A percentile compares a stretch with the other conserved stretches of the same genome.
Evolutionary conservation across 2,888 invertebrate species (phyloP).

Genomic region (Synanthedon andrenaeformis): DNA sequence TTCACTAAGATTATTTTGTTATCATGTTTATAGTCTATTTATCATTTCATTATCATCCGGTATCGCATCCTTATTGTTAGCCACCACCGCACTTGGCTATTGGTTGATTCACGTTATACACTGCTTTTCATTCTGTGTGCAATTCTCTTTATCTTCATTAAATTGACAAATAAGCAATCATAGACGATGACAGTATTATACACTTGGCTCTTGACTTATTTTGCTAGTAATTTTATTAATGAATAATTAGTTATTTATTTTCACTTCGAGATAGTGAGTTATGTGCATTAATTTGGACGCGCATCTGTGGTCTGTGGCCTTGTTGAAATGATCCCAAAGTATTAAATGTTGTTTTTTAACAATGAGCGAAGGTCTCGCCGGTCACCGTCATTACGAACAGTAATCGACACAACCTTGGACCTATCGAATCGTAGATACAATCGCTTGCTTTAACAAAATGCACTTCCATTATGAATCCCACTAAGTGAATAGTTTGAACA

Average conservation of each 20-base stretch:
- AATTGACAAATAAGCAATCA: background rate
- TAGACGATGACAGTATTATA: background rate
- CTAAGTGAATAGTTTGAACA: constrained; percentile 4
- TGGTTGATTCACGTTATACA: background rate
- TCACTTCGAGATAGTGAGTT: background rate
- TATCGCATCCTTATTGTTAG: background rate
- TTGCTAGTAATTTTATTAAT: background rate
- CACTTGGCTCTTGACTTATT: background rate
- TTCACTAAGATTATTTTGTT: background rate
- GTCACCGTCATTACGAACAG: constrained; percentile 8
- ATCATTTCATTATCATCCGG: no score
- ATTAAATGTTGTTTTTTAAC: constrained; percentile 1
- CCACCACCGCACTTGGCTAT: background rate
- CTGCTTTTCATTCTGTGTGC: background rate
- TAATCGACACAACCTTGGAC: constrained; percentile 30
- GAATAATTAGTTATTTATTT: background rate
- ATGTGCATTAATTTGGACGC: background rate
- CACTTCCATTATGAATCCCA: constrained; percentile 3
- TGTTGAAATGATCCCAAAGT: constrained; percentile 6
- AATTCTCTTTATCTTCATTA: background rate
- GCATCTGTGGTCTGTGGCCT: background rate
- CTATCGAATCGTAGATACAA: constrained; percentile 19
- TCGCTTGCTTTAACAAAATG: constrained; percentile 17
- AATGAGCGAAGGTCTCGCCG: constrained; percentile 9
- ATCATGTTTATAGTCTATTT: background rate